phyloP scores from a whole-genome alignment of 53 echinoderm and acorn worm genomes.

The Hippasteria phrygiana region DNA sequence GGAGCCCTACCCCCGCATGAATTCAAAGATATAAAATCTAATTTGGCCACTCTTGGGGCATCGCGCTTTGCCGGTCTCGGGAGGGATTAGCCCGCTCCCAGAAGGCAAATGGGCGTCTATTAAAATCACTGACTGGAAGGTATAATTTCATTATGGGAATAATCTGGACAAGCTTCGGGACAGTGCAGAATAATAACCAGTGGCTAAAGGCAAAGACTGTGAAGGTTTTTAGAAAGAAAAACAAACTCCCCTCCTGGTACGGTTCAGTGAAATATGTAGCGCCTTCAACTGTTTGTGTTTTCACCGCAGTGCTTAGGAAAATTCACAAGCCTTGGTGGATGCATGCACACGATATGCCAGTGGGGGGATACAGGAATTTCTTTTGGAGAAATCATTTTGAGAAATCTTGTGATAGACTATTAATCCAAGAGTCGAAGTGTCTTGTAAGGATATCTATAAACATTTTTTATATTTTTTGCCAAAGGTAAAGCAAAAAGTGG shows the following conservation, averaged over 20 bases:
- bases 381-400: too few species aligned
- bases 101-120: constrained; percentile 17
- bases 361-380: too few species aligned
- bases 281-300: neutral
- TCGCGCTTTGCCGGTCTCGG: constrained; percentile 27
- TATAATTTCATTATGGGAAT: constrained; percentile 50
- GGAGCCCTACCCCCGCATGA: neutral
- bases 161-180: neutral
- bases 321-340: neutral
- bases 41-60: constrained; percentile 41
- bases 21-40: constrained; percentile 5
- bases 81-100: constrained; percentile 27
- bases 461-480: too few species aligned
- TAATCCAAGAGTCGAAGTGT: too few species aligned
- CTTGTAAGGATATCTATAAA: too few species aligned
- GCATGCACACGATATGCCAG: neutral
- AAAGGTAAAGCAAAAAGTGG: too few species aligned
- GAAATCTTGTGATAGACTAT: too few species aligned
- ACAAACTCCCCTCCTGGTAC: neutral
- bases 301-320: neutral
- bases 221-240: neutral
- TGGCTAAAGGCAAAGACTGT: neutral
- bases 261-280: neutral
- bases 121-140: constrained; percentile 57
- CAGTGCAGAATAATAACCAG: neutral